These are phyloP conservation scores for Chromoteleia sp. DNA, from an alignment of 2,888 invertebrate species.

Conservation along the genomic window DNA sequence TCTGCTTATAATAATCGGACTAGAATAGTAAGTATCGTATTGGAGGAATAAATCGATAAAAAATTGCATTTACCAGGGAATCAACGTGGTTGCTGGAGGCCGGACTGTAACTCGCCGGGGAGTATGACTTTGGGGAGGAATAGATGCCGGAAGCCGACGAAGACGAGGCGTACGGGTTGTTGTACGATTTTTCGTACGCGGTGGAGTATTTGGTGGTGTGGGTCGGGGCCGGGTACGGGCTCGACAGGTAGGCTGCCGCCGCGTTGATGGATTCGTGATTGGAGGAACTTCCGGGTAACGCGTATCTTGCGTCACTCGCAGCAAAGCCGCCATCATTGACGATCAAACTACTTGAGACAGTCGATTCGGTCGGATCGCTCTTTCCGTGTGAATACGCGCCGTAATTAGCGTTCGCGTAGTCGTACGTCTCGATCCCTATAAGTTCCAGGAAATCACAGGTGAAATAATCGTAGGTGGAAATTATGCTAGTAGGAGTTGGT, in stretches of 20 bases:
- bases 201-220: slow-evolving; percentile 56
- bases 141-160: slow-evolving; percentile 33
- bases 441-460: slow-evolving; percentile 49
- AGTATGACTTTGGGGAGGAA: slow-evolving; percentile 51
- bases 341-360: slow-evolving; percentile 56
- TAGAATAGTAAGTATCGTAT: not conserved
- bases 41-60: not conserved
- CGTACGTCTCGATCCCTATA: slow-evolving; percentile 69
- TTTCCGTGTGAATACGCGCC: slow-evolving; percentile 73
- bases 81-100: slow-evolving; percentile 44
- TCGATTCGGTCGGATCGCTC: slow-evolving; percentile 67
- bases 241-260: slow-evolving; percentile 47
- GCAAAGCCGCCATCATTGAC: slow-evolving; percentile 63
- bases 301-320: slow-evolving; percentile 65
- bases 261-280: slow-evolving; percentile 55
- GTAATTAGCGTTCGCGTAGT: slow-evolving; percentile 63
- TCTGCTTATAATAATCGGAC: slow-evolving; percentile 27
- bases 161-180: slow-evolving; percentile 38
- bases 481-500: slow-evolving; percentile 23
- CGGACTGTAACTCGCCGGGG: slow-evolving; percentile 46
- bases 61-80: slow-evolving; percentile 30
- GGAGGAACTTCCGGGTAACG: slow-evolving; percentile 42
- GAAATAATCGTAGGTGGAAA: slow-evolving; percentile 52
- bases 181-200: slow-evolving; percentile 45
- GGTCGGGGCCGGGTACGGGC: slow-evolving; percentile 49